Percentiles rank a stretch among this genome's conserved stretches.
Evolutionary conservation across 1,140 invertebrate genomes (phyloP).

Genomic region (Drosophila athabasca): DNA sequence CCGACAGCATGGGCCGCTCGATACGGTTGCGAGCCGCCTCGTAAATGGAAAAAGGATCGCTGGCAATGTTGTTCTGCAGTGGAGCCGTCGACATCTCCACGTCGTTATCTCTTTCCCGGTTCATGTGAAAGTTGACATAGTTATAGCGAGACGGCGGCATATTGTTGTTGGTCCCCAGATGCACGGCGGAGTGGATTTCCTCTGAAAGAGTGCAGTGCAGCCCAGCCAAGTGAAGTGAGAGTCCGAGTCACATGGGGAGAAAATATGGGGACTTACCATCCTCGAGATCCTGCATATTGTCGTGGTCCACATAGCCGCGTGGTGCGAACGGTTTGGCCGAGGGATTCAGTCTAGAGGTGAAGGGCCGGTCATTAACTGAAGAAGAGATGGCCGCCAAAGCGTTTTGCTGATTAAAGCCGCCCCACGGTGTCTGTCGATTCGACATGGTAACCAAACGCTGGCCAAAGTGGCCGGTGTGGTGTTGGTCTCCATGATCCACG

Average conservation of each 20-base stretch:
- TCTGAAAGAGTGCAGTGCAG: slow-evolving; percentile 42
- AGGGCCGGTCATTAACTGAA: slow-evolving; percentile 7
- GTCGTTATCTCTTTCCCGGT: slow-evolving; percentile 36
- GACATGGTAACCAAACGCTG: slow-evolving; percentile 55
- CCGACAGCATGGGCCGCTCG: slow-evolving; percentile 45
- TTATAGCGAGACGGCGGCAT: slow-evolving; percentile 20
- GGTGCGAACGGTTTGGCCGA: slow-evolving; percentile 62
- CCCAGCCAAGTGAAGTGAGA: too few species aligned
- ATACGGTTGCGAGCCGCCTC: slow-evolving; percentile 66
- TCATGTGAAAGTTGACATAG: slow-evolving; percentile 42
- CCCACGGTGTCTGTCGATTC: slow-evolving; percentile 21
- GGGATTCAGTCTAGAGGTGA: slow-evolving; percentile 16
- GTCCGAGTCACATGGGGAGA: neutral
- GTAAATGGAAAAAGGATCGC: slow-evolving; percentile 78
- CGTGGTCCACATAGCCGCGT: slow-evolving; percentile 76
- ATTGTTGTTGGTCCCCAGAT: slow-evolving; percentile 50
- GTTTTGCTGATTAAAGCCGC: neutral
- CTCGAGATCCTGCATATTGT: slow-evolving; percentile 79
- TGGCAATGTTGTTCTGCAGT: slow-evolving; percentile 11
- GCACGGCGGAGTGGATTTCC: slow-evolving; percentile 57
- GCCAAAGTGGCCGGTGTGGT: slow-evolving; percentile 34
- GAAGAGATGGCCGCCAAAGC: neutral
- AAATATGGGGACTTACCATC: slow-evolving; percentile 56
- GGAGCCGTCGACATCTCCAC: slow-evolving; percentile 44
- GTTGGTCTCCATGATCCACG: slow-evolving; percentile 35